A percentile compares a stretch with the other conserved stretches of the same genome.
phyloP scores from a whole-genome alignment of 2,797 vertebrate species.

The Avahi laniger region DNA sequence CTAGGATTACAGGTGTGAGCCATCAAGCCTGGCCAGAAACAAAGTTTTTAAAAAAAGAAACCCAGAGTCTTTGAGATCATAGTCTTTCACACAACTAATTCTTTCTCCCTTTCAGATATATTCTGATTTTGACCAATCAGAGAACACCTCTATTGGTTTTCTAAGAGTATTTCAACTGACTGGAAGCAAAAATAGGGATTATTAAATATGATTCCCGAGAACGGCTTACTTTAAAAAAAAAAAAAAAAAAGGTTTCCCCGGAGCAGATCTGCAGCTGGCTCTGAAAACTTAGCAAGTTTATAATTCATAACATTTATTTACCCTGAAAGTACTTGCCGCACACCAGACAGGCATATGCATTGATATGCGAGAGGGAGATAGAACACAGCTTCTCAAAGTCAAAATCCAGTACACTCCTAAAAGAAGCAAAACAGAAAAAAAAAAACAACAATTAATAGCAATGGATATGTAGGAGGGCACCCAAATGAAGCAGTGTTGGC shows the following conservation, averaged over 20 bases:
- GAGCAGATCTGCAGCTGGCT: not conserved
- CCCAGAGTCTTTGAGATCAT: not conserved
- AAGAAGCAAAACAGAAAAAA: slow-evolving; percentile 43
- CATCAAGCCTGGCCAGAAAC: no score
- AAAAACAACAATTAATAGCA: not conserved
- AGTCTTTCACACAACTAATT: not conserved
- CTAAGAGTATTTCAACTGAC: not conserved
- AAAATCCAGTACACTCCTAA: slow-evolving; percentile 96
- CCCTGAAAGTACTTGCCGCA: slow-evolving; percentile 99
- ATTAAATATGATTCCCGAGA: not conserved
- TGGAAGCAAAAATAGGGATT: not conserved
- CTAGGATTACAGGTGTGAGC: no score
- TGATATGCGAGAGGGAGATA: slow-evolving; percentile 97
- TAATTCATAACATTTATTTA: slow-evolving; percentile 72
- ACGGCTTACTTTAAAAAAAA: not conserved
- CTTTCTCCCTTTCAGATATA: not conserved
- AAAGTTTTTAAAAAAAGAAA: not conserved
- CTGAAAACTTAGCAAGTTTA: not conserved
- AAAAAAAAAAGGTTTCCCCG: not conserved
- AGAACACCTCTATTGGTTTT: not conserved
- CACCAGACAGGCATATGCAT: slow-evolving; percentile 96
- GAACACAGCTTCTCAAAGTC: slow-evolving; percentile 99
- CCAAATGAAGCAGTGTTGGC: not conserved
- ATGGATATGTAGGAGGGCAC: not conserved
- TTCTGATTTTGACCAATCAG: not conserved